Evolutionary conservation across 2,888 invertebrate species (phyloP), one percentile per base, ranked within the genome.

Genomic region (Cheiracanthium punctorium): DNA sequence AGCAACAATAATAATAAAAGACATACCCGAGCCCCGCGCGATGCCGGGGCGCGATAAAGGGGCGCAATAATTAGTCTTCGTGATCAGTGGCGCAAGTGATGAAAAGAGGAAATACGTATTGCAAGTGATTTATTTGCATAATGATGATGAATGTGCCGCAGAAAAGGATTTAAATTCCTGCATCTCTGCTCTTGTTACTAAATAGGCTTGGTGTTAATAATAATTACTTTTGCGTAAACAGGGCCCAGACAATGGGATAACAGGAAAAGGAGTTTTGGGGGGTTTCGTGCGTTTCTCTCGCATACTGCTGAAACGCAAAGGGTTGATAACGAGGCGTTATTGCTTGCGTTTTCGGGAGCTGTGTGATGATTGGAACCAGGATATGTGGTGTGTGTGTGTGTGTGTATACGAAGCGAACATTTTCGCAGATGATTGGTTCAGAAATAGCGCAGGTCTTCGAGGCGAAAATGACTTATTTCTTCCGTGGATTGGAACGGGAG

Each of bases 11-110:
- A 48, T n/a, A 48, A 48, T 48, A 48, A 48, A 48, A 48, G 48
- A 48, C 48, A 17, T 12, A 10, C 7, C 37, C 37, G 37, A 10
- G n/a, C 37, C 37, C 12, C 2, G 5, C 8, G 17, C 48, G 48
- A 48, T 48, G 48, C 48, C 17, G 48, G 48, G 17, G 48, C 48
- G 48, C 48, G 48, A 48, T 48, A 48, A 48, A 48, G 48, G 12
- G 48, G 48, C 48, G 48, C 48, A 48, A 48, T 48, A 48, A 48
- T 48, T 48, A 48, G 48, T 48, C 48, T 48, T 48, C 48, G 48
- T 17, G 48, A 48, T 48, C 48, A 48, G 48, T 48, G 48, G 48
- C 48, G 48, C n/a, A 48, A 48, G 48, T 48, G 48, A 48, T 48
- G 48, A 48, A 48, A 48, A 48, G 48, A 48, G 48, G 48, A 48